Conservation (phyloP, 2,113 vertebrate genomes). For the Clarias gariepinus region DNA sequence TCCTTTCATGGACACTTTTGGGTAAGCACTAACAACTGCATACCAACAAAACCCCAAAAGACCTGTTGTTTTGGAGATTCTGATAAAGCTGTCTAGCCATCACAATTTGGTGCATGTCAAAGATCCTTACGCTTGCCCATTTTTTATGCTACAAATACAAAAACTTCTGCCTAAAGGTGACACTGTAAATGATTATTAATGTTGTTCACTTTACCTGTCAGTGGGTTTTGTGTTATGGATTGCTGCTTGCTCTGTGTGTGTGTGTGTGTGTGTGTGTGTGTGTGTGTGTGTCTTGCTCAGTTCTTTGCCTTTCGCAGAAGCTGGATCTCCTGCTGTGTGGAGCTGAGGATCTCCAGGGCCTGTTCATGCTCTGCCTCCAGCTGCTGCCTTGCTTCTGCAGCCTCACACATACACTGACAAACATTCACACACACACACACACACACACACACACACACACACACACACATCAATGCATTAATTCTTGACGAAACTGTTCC, state of each 20-base stretch:
- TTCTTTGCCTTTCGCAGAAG: slow-evolving; percentile 86
- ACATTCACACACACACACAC: background rate
- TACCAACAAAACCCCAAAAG: too few relatives aligned
- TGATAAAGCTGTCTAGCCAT: too few relatives aligned
- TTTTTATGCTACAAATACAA: too few relatives aligned
- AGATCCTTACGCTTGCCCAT: too few relatives aligned
- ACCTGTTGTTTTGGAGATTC: too few relatives aligned
- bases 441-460: background rate
- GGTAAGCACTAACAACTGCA: too few relatives aligned
- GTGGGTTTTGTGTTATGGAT: too few relatives aligned
- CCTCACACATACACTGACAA: slow-evolving; percentile 85
- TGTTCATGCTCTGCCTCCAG: slow-evolving; percentile 92
- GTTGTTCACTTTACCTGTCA: too few relatives aligned
- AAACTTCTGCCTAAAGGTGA: too few relatives aligned
- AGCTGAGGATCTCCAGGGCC: slow-evolving; percentile 85
- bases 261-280: slow-evolving; percentile 8
- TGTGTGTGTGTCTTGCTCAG: background rate
- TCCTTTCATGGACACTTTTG: too few relatives aligned
- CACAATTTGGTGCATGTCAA: too few relatives aligned
- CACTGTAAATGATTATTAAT: too few relatives aligned
- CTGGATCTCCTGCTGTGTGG: slow-evolving; percentile 90
- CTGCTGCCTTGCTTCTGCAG: slow-evolving; percentile 87
- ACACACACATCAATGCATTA: background rate
- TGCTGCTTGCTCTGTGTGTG: background rate
- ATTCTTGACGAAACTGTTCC: background rate